Evolutionary conservation across 2,888 invertebrate genomes (phyloP).

Genomic region (Drosophila infuscata): DNA sequence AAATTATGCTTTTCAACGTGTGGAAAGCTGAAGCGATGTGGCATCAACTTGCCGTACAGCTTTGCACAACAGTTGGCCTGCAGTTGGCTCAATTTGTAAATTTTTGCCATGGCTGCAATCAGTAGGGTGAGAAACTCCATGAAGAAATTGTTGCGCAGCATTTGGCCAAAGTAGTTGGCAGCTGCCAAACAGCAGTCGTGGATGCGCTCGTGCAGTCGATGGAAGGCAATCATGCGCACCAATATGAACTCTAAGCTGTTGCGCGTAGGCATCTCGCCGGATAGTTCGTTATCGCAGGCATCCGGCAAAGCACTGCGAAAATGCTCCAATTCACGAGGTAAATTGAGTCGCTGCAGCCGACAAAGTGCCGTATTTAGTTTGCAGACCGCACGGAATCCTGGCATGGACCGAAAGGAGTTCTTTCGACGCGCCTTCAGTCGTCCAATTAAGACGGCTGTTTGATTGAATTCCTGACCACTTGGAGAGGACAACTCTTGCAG

Average conservation of each 20-base stretch:
- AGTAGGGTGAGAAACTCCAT: slow-evolving; percentile 80
- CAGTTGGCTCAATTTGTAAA: slow-evolving; percentile 66
- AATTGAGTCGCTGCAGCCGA: slow-evolving; percentile 78
- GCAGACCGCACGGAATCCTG: slow-evolving; percentile 79
- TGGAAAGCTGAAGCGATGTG: slow-evolving; percentile 71
- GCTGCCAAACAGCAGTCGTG: slow-evolving; percentile 73
- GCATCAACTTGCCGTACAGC: slow-evolving; percentile 68
- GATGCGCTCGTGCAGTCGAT: slow-evolving; percentile 78
- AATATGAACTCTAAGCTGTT: slow-evolving; percentile 79
- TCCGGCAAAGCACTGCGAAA: slow-evolving; percentile 80
- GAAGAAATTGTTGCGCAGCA: slow-evolving; percentile 79
- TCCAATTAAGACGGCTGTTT: slow-evolving; percentile 81
- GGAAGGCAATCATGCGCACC: slow-evolving; percentile 70
- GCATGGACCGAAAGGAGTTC: slow-evolving; percentile 82
- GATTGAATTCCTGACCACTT: slow-evolving; percentile 64
- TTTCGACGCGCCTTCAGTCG: slow-evolving; percentile 83
- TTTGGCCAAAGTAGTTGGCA: slow-evolving; percentile 74
- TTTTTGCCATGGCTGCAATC: slow-evolving; percentile 78
- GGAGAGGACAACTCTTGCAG: slow-evolving; percentile 47
- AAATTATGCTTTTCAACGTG: slow-evolving; percentile 58
- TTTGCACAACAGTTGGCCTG: slow-evolving; percentile 63
- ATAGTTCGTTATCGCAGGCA: slow-evolving; percentile 51
- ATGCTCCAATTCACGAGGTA: slow-evolving; percentile 72
- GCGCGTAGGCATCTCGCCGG: slow-evolving; percentile 74
- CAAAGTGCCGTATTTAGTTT: slow-evolving; percentile 82